A percentile compares a stretch with the other conserved stretches of the same genome.
Conservation (phyloP, 2,113 vertebrate species). For the Oceanodroma tethys region DNA sequence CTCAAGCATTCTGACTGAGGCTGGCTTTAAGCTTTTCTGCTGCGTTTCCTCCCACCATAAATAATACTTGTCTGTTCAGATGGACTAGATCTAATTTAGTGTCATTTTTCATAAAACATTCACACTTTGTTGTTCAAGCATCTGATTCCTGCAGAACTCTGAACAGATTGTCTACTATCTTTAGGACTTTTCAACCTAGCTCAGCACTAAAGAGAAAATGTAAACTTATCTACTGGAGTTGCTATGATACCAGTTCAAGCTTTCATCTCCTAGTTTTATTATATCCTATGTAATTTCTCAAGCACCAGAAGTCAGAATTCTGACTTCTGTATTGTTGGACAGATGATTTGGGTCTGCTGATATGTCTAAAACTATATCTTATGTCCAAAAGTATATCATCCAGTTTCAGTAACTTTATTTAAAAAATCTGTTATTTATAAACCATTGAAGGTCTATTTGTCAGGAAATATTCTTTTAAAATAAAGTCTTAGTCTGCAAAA, state of each 20-base stretch:
- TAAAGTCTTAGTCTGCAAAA: not conserved
- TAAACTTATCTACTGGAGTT: not conserved
- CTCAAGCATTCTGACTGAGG: not conserved
- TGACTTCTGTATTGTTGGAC: not conserved
- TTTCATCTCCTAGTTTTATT: not conserved
- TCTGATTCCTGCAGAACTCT: not conserved
- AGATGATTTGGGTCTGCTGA: not conserved
- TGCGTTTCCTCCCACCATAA: not conserved
- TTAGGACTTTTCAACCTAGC: not conserved
- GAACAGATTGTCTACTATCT: not conserved
- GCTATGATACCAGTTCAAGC: not conserved
- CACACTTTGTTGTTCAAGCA: not conserved
- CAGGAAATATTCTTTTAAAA: not conserved
- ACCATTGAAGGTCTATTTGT: not conserved
- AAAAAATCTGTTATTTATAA: not conserved
- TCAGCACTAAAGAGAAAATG: not conserved
- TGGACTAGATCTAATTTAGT: not conserved
- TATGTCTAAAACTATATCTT: not conserved
- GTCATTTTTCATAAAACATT: not conserved
- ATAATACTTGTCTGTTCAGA: not conserved
- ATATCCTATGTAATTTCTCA: not conserved
- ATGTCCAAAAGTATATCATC: not conserved
- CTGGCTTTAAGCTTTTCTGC: not conserved
- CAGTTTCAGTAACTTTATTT: not conserved
- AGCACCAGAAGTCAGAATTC: not conserved